phyloP scores from a whole-genome alignment of 2,113 vertebrate species.

The Motacilla tschutschensis region DNA sequence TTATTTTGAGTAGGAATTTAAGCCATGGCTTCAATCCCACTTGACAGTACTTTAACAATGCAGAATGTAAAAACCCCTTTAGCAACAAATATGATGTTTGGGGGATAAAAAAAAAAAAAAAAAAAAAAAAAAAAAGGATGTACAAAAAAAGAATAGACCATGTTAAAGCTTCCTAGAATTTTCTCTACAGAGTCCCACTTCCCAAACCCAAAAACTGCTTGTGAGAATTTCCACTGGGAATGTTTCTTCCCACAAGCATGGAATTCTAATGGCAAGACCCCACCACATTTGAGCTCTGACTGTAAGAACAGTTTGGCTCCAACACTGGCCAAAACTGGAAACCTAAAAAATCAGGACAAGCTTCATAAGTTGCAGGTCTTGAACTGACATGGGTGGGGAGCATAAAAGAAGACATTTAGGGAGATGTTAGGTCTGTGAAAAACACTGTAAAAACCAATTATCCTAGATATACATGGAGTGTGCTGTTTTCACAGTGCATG shows the following conservation, averaged over 20 bases:
- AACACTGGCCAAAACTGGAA: not conserved
- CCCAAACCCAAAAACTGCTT: not conserved
- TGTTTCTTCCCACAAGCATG: not conserved
- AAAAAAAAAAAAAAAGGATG: not conserved
- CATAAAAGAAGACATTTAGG: not conserved
- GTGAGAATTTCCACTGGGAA: not conserved
- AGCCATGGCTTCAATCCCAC: not conserved
- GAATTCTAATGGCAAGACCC: not conserved
- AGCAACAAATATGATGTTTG: not conserved
- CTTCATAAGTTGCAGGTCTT: not conserved
- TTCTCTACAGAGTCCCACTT: not conserved
- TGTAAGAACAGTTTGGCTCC: not conserved
- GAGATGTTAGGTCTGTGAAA: not conserved
- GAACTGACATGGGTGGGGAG: not conserved
- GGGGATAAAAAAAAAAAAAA: not conserved
- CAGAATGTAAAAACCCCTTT: not conserved
- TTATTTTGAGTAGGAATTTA: not conserved
- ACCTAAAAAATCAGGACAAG: not conserved
- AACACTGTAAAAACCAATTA: not conserved
- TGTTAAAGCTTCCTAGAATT: not conserved
- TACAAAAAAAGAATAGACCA: not conserved
- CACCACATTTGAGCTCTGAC: not conserved
- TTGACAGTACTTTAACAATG: not conserved
- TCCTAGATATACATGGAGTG: not conserved
- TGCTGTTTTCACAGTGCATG: not conserved